phyloP scores from a whole-genome alignment of 2,797 vertebrate genomes.

The Danio jaintianensis region DNA sequence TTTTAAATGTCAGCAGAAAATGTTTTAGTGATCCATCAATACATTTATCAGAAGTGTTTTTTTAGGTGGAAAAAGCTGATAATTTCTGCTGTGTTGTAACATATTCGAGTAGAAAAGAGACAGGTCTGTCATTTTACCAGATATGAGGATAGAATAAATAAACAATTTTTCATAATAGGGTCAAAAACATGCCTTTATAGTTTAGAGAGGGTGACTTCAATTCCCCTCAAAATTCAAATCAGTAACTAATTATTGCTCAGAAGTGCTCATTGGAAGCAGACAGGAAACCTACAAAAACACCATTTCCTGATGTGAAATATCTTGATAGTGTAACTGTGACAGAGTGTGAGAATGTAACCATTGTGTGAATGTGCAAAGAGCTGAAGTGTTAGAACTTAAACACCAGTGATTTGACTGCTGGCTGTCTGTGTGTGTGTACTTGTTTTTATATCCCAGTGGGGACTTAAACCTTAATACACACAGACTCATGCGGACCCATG shows the following conservation, averaged over 20 bases:
- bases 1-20: too few relatives aligned
- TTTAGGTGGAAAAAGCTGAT: too few relatives aligned
- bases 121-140: too few relatives aligned
- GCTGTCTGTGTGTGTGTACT: neutral
- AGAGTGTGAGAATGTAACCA: slow-evolving; percentile 8
- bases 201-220: neutral
- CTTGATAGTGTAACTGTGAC: neutral
- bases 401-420: neutral
- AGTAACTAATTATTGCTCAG: neutral
- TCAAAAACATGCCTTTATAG: neutral
- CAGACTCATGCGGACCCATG: too few relatives aligned
- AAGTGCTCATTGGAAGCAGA: neutral
- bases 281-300: neutral
- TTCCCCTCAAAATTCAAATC: neutral
- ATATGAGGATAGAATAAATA: too few relatives aligned
- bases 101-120: too few relatives aligned
- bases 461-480: too few relatives aligned
- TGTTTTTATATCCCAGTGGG: neutral
- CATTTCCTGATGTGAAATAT: neutral
- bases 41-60: too few relatives aligned
- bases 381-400: neutral
- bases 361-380: neutral
- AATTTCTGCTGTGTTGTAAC: too few relatives aligned
- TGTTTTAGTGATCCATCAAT: too few relatives aligned
- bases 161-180: neutral